Evolutionary conservation across 2,113 vertebrate species (phyloP).

Genomic region (Catharus bicknelli): DNA sequence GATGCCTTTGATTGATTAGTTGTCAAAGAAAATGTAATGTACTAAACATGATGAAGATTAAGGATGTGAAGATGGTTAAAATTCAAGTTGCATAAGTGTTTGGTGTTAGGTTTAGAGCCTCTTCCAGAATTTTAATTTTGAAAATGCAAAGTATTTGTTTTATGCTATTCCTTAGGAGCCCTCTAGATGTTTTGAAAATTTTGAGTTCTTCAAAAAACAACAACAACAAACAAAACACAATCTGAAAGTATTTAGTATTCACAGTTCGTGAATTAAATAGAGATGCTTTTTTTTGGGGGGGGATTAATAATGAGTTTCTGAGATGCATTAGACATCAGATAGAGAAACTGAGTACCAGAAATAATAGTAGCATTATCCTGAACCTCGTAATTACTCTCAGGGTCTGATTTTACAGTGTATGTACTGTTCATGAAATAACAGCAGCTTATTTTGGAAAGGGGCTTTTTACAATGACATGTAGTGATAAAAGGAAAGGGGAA

Average conservation of each 20-base stretch:
- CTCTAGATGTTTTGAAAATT: slow-evolving; percentile 47
- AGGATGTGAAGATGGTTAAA: slow-evolving; percentile 59
- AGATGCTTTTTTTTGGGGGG: not conserved
- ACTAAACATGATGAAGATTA: slow-evolving; percentile 64
- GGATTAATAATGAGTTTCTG: slow-evolving; percentile 58
- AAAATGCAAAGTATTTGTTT: slow-evolving; percentile 41
- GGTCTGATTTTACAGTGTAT: slow-evolving; percentile 46
- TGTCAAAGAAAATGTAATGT: slow-evolving; percentile 68
- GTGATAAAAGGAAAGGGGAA: not conserved
- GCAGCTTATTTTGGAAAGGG: not conserved
- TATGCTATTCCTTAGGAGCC: slow-evolving; percentile 34
- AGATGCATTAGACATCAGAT: slow-evolving; percentile 58
- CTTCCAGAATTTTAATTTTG: slow-evolving; percentile 45
- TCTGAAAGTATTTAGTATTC: slow-evolving; percentile 47
- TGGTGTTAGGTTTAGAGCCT: slow-evolving; percentile 37
- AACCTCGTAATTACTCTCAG: slow-evolving; percentile 61
- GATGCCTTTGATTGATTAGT: slow-evolving; percentile 72
- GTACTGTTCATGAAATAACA: slow-evolving; percentile 54
- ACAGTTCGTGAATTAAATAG: slow-evolving; percentile 32
- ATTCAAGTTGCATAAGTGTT: slow-evolving; percentile 58
- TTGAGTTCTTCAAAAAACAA: not conserved
- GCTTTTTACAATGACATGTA: not conserved
- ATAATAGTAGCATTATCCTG: slow-evolving; percentile 61
- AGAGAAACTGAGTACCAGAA: slow-evolving; percentile 44
- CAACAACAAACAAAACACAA: slow-evolving; percentile 41